Evolutionary conservation across 2,888 invertebrate species (phyloP).

Genomic region (Neoitamus cyanurus): DNA sequence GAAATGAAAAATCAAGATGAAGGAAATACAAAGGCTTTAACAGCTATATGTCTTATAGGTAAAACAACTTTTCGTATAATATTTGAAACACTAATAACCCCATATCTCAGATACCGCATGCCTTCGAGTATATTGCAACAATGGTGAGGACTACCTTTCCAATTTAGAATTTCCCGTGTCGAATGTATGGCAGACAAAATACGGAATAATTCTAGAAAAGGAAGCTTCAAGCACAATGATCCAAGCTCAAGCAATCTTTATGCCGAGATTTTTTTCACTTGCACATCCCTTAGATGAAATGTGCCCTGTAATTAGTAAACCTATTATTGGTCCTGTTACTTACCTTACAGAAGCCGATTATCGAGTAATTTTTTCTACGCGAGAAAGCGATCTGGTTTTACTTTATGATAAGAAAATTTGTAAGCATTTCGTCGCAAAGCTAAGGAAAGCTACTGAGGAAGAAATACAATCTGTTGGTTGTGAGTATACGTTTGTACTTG

Average conservation of each 20-base stretch:
- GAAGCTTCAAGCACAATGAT: slow-evolving; percentile 66
- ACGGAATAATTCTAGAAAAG: slow-evolving; percentile 86
- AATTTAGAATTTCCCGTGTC: slow-evolving; percentile 84
- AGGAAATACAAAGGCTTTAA: background rate
- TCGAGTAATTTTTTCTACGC: slow-evolving; percentile 79
- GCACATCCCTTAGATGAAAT: slow-evolving; percentile 93
- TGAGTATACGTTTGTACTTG: slow-evolving; percentile 56
- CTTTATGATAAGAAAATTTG: slow-evolving; percentile 81
- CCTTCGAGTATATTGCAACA: slow-evolving; percentile 80
- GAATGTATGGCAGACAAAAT: slow-evolving; percentile 85
- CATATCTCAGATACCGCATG: slow-evolving; percentile 73
- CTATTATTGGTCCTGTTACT: slow-evolving; percentile 70
- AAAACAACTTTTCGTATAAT: background rate
- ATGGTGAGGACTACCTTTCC: slow-evolving; percentile 85
- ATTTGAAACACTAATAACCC: background rate
- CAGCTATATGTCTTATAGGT: slow-evolving; percentile 62
- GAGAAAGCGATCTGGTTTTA: slow-evolving; percentile 83
- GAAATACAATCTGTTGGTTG: slow-evolving; percentile 75
- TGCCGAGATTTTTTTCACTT: slow-evolving; percentile 87
- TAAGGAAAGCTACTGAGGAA: slow-evolving; percentile 79
- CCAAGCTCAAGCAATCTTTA: slow-evolving; percentile 65
- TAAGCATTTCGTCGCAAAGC: slow-evolving; percentile 84
- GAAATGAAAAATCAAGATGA: background rate
- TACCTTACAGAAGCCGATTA: slow-evolving; percentile 74
- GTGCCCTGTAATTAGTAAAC: slow-evolving; percentile 81